Conservation (phyloP, 2,888 invertebrate species). For the Carpatolechia fugitivella region DNA sequence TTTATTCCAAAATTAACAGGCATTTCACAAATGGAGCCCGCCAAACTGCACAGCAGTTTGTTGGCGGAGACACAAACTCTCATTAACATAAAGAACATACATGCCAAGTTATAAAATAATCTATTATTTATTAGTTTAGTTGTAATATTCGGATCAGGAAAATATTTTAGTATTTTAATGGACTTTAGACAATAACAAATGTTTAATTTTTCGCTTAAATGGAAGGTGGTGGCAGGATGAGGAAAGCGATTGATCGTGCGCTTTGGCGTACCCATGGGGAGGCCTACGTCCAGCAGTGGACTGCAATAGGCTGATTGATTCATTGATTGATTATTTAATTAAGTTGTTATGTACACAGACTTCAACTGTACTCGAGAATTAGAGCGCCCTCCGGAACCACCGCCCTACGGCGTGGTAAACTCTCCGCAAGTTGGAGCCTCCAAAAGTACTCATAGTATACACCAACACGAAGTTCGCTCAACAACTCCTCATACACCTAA, state of each 20-base stretch:
- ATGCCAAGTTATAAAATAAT: background rate
- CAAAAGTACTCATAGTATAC: constrained; percentile 59
- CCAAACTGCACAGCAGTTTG: no score
- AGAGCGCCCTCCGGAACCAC: constrained; percentile 65
- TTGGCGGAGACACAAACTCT: no score
- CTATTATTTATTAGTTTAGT: no score
- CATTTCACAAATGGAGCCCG: no score
- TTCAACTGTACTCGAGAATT: constrained; percentile 60
- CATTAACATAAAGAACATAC: no score
- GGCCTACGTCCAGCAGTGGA: no score
- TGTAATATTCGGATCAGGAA: background rate
- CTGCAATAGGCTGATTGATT: no score
- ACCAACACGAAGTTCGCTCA: constrained; percentile 58
- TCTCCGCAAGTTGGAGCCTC: constrained; percentile 62
- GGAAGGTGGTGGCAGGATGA: background rate
- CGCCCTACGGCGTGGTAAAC: constrained; percentile 62
- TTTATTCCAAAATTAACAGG: no score
- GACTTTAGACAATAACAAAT: no score
- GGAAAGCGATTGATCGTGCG: no score
- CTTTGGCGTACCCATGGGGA: no score
- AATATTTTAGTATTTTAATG: no score
- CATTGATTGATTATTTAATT: background rate
- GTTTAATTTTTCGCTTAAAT: background rate
- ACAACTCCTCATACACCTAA: constrained; percentile 60
- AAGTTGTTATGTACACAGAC: constrained; percentile 46